Percentiles rank a stretch among this genome's conserved stretches.
phyloP scores from a whole-genome alignment of 2,888 invertebrate species.

The Eucera pruinosa region DNA sequence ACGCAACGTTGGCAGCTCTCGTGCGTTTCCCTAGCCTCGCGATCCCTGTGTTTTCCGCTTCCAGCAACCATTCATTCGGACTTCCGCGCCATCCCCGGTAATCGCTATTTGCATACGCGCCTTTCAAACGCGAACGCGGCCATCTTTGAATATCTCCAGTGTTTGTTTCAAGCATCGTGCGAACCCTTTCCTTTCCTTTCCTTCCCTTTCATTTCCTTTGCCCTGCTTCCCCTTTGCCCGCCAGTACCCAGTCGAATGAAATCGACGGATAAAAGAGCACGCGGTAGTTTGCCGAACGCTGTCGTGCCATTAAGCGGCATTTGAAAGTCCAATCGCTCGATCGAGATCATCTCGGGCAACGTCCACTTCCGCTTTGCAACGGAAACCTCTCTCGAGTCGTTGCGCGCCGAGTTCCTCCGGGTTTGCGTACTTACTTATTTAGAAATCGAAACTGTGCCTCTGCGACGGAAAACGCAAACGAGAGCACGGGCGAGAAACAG shows the following conservation, averaged over 20 bases:
- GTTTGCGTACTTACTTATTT: too few species aligned
- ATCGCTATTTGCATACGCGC: neutral
- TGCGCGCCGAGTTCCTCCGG: too few species aligned
- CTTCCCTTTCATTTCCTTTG: too few species aligned
- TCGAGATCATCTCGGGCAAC: neutral
- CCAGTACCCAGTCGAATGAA: too few species aligned
- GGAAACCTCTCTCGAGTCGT: neutral
- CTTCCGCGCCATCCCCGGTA: neutral
- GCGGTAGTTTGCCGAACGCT: too few species aligned
- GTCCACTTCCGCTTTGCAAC: conserved; percentile 2
- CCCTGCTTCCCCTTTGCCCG: too few species aligned
- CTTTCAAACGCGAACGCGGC: too few species aligned
- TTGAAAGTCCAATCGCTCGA: conserved; percentile 14
- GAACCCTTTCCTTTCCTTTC: neutral
- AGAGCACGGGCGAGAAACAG: too few species aligned
- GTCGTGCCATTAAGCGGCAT: conserved; percentile 14
- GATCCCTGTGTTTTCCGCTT: conserved; percentile 9
- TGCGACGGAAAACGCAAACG: too few species aligned
- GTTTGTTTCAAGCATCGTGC: neutral
- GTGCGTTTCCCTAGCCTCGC: neutral
- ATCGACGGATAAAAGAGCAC: neutral
- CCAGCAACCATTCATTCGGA: neutral
- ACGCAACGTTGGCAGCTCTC: too few species aligned
- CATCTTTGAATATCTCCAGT: neutral
- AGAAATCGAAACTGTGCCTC: too few species aligned